Percentiles rank a stretch among this genome's conserved stretches.
phyloP scores from a whole-genome alignment of 2,888 invertebrate species.

The Deilephila elpenor region DNA sequence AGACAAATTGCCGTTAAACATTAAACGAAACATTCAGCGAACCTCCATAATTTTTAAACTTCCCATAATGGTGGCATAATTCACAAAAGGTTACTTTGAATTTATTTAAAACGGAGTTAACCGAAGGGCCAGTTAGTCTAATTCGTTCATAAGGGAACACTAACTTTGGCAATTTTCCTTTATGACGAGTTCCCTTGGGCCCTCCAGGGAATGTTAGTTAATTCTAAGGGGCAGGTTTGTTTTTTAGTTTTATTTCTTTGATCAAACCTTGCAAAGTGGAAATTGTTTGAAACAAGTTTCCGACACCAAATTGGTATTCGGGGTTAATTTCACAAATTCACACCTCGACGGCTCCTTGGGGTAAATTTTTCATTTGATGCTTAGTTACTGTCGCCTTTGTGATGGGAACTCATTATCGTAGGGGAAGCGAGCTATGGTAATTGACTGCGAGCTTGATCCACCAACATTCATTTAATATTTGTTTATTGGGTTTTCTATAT shows the following conservation, averaged over 20 bases:
- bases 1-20: conserved; percentile 16
- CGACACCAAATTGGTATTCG: conserved; percentile 75
- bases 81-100: conserved; percentile 43
- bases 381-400: conserved; percentile 25
- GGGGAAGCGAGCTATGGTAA: conserved; percentile 7
- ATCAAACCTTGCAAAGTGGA: conserved; percentile 77
- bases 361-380: conserved; percentile 37
- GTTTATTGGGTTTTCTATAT: too few species aligned
- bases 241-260: conserved; percentile 84
- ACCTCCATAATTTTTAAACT: conserved; percentile 46
- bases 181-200: conserved; percentile 65
- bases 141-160: conserved; percentile 75
- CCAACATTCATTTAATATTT: neutral
- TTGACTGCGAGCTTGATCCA: too few species aligned
- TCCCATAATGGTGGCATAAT: conserved; percentile 46
- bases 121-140: conserved; percentile 46
- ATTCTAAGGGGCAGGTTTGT: conserved; percentile 70
- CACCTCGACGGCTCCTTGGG: conserved; percentile 57
- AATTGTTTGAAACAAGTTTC: conserved; percentile 77
- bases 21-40: neutral
- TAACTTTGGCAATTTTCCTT: conserved; percentile 83
- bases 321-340: conserved; percentile 76
- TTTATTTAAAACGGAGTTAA: conserved; percentile 39
- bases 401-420: conserved; percentile 17
- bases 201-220: conserved; percentile 81